phyloP scores from a whole-genome alignment of 1,140 invertebrate genomes.

The Pemphigus obesinymphae region DNA sequence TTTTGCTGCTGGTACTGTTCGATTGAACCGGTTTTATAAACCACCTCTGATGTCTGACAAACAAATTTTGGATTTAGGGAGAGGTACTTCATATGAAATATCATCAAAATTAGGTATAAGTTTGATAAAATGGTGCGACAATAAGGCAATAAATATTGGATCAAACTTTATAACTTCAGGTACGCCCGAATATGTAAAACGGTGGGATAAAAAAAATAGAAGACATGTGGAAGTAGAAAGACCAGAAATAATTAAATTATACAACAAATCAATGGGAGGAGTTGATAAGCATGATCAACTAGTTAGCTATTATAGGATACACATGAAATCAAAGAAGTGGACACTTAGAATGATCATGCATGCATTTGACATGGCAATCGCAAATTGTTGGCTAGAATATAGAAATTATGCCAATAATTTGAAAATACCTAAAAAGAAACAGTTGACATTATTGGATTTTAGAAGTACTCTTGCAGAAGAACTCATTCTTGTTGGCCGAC shows the following conservation, averaged over 20 bases:
- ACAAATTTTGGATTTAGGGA: constrained; percentile 29
- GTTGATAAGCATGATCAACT: not conserved
- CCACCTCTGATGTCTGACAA: constrained; percentile 32
- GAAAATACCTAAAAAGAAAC: not conserved
- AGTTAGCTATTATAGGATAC: not conserved
- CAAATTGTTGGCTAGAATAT: not conserved
- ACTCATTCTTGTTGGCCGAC: not conserved
- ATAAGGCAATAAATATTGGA: constrained; percentile 12
- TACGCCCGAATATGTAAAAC: not conserved
- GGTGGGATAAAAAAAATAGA: not conserved
- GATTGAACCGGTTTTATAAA: constrained; percentile 40
- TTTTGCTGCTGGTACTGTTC: constrained; percentile 41
- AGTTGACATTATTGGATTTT: not conserved
- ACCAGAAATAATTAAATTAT: too few relatives aligned
- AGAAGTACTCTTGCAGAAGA: not conserved
- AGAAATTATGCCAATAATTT: not conserved
- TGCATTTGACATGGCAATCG: not conserved
- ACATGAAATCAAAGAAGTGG: not conserved
- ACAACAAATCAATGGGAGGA: too few relatives aligned
- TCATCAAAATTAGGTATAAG: not conserved
- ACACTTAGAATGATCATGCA: not conserved
- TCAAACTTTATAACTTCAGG: not conserved
- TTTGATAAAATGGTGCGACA: constrained; percentile 44
- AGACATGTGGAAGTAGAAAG: not conserved
- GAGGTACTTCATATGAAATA: constrained; percentile 18